Conservation (phyloP, 2,888 invertebrate species). For the Xylocampa areola region DNA sequence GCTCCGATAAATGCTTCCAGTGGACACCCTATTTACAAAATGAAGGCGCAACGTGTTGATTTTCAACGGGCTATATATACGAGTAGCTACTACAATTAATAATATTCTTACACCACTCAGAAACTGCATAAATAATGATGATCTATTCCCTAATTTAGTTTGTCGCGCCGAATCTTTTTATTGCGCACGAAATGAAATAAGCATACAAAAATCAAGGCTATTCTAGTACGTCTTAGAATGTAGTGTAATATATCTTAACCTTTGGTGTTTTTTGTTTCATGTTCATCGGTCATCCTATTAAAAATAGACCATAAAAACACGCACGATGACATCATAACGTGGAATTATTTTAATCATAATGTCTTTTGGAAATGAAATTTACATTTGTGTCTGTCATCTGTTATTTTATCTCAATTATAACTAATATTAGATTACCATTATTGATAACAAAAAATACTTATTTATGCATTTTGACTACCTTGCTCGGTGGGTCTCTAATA, state of each 20-base stretch:
- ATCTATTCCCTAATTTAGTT: slow-evolving; percentile 16
- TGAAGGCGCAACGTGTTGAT: too few relatives aligned
- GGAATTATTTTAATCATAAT: slow-evolving; percentile 12
- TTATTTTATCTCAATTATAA: neutral
- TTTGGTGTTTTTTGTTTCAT: slow-evolving; percentile 32
- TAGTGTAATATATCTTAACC: slow-evolving; percentile 39
- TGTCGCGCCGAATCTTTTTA: slow-evolving; percentile 4
- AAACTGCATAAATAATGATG: too few relatives aligned
- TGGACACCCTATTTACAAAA: too few relatives aligned
- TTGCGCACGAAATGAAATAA: slow-evolving; percentile 10
- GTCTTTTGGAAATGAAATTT: slow-evolving; percentile 5
- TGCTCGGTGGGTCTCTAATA: too few relatives aligned
- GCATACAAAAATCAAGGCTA: slow-evolving; percentile 35
- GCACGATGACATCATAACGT: slow-evolving; percentile 24
- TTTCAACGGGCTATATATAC: too few relatives aligned
- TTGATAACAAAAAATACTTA: neutral
- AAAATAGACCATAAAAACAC: slow-evolving; percentile 42
- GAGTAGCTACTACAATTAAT: too few relatives aligned
- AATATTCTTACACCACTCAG: too few relatives aligned
- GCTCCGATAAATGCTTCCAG: too few relatives aligned
- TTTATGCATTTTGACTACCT: neutral
- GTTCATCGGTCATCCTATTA: slow-evolving; percentile 39
- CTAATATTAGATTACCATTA: slow-evolving; percentile 3
- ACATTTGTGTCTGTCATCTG: neutral
- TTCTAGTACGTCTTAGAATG: slow-evolving; percentile 23